phyloP scores from a whole-genome alignment of 2,113 vertebrate genomes.

The Ctenomys sociabilis region DNA sequence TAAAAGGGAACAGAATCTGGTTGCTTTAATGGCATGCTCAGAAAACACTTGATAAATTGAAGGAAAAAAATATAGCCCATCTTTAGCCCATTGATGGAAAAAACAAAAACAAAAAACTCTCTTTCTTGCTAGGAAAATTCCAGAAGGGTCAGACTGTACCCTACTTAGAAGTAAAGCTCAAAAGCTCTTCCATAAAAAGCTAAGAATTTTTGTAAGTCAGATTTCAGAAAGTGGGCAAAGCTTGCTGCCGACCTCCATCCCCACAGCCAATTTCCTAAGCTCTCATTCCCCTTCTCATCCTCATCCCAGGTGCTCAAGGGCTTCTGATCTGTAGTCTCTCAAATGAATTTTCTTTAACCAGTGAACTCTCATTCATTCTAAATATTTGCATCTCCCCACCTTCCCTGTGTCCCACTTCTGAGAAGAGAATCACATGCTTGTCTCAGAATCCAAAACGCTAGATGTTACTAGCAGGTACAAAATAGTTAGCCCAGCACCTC shows the following conservation, averaged over 20 bases:
- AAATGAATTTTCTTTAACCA: neutral
- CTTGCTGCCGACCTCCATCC: neutral
- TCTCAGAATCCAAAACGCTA: neutral
- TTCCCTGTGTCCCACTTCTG: neutral
- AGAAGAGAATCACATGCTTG: neutral
- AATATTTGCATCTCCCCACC: neutral
- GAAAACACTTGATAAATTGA: neutral
- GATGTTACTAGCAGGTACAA: neutral
- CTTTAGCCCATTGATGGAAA: neutral
- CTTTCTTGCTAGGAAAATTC: neutral
- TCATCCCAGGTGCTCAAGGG: neutral
- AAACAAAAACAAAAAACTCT: neutral
- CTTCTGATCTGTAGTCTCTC: neutral
- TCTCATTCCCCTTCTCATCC: neutral
- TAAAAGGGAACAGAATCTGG: neutral
- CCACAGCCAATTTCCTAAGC: neutral
- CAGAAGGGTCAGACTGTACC: neutral
- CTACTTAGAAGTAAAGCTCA: neutral
- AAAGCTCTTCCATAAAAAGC: conserved; percentile 3
- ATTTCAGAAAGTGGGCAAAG: neutral
- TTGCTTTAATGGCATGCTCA: neutral
- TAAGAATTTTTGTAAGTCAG: neutral
- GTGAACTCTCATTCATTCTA: neutral
- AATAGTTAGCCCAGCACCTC: neutral
- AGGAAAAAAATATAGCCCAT: neutral